Evolutionary conservation across 1,140 invertebrate genomes (phyloP), one percentile per base, ranked within the genome.

Genomic region (Pseudachorutes palmiensis): DNA sequence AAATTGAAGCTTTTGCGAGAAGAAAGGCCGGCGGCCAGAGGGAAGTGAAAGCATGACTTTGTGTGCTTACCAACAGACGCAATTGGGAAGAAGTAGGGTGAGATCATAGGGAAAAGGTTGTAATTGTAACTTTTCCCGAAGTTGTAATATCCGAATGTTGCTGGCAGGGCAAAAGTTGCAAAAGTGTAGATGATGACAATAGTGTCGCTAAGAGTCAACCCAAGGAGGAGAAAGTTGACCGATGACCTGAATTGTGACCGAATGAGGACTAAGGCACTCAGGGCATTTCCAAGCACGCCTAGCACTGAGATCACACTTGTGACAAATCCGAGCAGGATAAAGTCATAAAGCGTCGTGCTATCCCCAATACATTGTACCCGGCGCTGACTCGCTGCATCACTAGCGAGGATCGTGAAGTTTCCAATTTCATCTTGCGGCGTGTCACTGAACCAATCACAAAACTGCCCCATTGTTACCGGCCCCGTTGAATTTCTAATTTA

Each of bases 191-290:
- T 80, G 55, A 95, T 89, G 57, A 96, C 83, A 60, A 92, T 82
- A 0, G 89, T 91, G 80, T 96, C 93, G 80, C 91, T 92, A 73
- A 89, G 84, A 0, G 94, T 92, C 45, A 96, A 81, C 1, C 91
- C 91, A 51, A 91, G 91, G 2, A 96, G 83, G 67, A 94, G 83
- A 75, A 92, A 93, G 80, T 96, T 96, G 72, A 95, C 93, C 72
- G 91, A 94, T 12, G 90, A 93, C 71, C 88, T 85, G 92, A 96
- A 95, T 75, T 94, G 91, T 0, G 90, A 91, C 33, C 91, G 83
- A 12, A 88, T 91, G 3, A 96, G 80, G 32, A 97, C 92, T 28
- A 92, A 86, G 81, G 95, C 91, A 0, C 91, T 90, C n/a, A 95
- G 87, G 29, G 88, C 82, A 77, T 96, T 96, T 64, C 92, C 92